A percentile compares a stretch with the other conserved stretches of the same genome.
Conservation (phyloP, 2,113 vertebrate species). For the Hippoglossus stenolepis region DNA sequence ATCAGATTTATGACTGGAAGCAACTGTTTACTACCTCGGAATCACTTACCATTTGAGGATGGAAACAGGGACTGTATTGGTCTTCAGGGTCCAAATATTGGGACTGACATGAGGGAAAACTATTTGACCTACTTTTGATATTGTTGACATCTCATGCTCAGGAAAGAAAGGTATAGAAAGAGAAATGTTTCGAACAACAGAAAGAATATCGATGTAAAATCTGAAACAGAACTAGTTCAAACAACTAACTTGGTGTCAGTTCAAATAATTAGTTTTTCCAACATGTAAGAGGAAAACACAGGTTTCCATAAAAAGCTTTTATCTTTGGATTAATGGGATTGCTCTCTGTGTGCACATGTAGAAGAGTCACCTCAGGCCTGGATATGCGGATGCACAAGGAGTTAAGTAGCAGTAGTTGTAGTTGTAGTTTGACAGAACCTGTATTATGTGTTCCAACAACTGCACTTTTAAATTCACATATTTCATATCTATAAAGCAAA, state of each 20-base stretch:
- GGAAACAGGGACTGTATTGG: conserved; percentile 58
- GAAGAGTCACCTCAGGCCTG: background rate
- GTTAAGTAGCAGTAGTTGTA: no score
- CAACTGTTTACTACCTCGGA: conserved; percentile 58
- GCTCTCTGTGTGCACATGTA: background rate
- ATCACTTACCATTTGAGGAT: conserved; percentile 63
- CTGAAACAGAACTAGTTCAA: no score
- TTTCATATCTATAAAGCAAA: no score
- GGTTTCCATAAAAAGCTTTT: no score
- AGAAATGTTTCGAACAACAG: background rate
- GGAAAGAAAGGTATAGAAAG: background rate
- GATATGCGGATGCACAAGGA: background rate
- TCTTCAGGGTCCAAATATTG: conserved; percentile 45
- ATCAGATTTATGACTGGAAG: conserved; percentile 57
- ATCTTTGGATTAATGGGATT: background rate
- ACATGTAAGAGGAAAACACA: no score
- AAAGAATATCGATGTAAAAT: background rate
- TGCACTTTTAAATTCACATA: no score
- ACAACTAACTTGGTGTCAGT: no score
- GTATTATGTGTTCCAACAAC: no score
- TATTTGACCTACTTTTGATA: conserved; percentile 80
- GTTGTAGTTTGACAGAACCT: no score
- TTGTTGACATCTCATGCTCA: conserved; percentile 66
- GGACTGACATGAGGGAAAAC: conserved; percentile 61
- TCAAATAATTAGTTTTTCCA: no score